Conservation (phyloP, 2,113 vertebrate genomes). For the Heloderma charlesbogerti region DNA sequence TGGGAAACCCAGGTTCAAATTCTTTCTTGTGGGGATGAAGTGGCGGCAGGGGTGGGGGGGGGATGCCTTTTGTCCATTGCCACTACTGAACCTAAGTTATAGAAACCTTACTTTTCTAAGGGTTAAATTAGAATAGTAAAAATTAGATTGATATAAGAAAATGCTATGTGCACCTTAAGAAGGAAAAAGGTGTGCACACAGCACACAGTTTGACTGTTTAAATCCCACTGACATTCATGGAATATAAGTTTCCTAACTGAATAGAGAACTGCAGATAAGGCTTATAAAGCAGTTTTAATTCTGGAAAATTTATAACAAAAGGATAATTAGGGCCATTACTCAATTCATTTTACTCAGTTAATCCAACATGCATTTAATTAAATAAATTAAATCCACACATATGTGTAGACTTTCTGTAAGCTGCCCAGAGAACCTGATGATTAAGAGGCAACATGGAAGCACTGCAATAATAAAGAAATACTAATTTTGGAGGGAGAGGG, state of each 20-base stretch:
- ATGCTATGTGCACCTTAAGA: neutral
- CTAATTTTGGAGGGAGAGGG: neutral
- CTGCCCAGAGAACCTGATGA: neutral
- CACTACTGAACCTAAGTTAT: no score
- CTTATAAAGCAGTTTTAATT: neutral
- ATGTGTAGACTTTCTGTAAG: neutral
- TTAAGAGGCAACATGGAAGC: neutral
- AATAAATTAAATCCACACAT: neutral
- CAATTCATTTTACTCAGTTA: neutral
- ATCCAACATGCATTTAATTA: neutral
- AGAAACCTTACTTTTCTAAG: no score
- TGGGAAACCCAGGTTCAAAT: neutral
- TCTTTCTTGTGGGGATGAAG: no score
- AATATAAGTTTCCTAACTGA: neutral
- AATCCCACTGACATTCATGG: neutral
- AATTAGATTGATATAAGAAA: neutral
- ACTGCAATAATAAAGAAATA: neutral
- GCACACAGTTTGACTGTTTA: neutral
- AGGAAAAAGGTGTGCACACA: neutral
- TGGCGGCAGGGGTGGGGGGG: no score
- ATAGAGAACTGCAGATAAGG: neutral
- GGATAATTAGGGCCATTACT: no score
- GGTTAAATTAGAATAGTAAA: no score
- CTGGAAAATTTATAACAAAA: neutral
- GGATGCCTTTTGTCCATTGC: neutral